These are phyloP conservation scores for Molothrus ater DNA, from an alignment of 2,797 vertebrate species.

Conservation along the genomic window DNA sequence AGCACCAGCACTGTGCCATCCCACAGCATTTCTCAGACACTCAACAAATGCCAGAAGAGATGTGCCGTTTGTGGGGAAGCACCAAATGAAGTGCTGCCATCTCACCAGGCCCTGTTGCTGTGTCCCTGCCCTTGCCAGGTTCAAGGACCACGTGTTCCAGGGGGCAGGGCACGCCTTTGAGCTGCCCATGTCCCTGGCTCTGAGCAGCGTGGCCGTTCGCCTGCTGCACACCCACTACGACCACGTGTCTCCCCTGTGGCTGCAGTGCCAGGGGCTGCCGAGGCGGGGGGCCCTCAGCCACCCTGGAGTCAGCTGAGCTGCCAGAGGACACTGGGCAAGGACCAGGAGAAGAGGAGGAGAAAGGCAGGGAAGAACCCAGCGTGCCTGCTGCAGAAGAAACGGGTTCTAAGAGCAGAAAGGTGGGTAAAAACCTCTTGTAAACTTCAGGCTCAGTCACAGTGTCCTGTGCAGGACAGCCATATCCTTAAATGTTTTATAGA, in stretches of 20 bases:
- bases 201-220: slow-evolving; percentile 79
- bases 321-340: neutral
- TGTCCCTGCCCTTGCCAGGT: slow-evolving; percentile 68
- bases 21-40: neutral
- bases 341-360: neutral
- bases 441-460: neutral
- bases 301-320: neutral
- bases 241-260: slow-evolving; percentile 79
- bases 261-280: neutral
- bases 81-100: neutral
- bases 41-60: neutral
- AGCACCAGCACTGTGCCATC: neutral
- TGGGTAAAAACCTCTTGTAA: neutral
- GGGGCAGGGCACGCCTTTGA: slow-evolving; percentile 78
- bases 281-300: neutral
- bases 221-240: slow-evolving; percentile 88
- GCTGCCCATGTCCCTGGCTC: slow-evolving; percentile 83
- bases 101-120: neutral
- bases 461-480: neutral
- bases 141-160: slow-evolving; percentile 78
- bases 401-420: neutral
- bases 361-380: neutral
- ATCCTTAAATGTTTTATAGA: neutral
- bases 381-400: slow-evolving; percentile 41
- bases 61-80: neutral